Base-by-base conservation (phyloP, 2,113 vertebrate species). In the Ptyas mucosa region DNA sequence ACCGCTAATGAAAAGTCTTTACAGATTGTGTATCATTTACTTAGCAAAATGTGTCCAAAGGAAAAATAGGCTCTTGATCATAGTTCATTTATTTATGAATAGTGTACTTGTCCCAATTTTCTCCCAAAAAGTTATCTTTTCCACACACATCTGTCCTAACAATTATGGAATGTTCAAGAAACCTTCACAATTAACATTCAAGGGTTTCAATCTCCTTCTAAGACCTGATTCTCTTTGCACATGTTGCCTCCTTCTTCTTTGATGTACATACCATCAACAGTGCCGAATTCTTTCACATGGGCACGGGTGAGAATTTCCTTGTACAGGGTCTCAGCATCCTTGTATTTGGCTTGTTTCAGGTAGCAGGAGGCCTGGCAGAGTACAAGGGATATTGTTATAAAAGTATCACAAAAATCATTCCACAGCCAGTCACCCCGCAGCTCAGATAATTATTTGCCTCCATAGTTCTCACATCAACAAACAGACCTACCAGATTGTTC, bases 221-320 rank as follows among this genome's bases (percentile, higher is more conserved):
- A 91, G 14, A 21, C 85, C n/a, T 29, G 15, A 14, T 14, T 14
- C n/a, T 39, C 64, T 54, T 55, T 43, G 8, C 43, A 58, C 18
- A 58, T n/a, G 46, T 1, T 58, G 26, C 54, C n/a, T 52, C 29
- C n/a, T 92, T 8, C 26, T 29, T 85, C 51, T 93, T 58, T 92
- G 52, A 23, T 64, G 57, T 94, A 97, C 98, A 98, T 98, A 99
- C 99, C 99, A 96, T 99, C 99, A 87, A 99, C 99, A 49, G 99
- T 99, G 94, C 99, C 99, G 96, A 99, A 99, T 96, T 99, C 99
- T 96, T 99, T 99, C 97, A 99, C 99, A 0, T 99, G 99, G 95
- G 99, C 99, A 12, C 99, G 98, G 91, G 99, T 99, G 93, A 99
- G 98, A 95, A 99, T 99, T 96, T 99, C 99, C 97, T 99, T 99